These are phyloP conservation scores for Protonibea diacanthus DNA, from an alignment of 2,797 vertebrate genomes.

Conservation along the genomic window DNA sequence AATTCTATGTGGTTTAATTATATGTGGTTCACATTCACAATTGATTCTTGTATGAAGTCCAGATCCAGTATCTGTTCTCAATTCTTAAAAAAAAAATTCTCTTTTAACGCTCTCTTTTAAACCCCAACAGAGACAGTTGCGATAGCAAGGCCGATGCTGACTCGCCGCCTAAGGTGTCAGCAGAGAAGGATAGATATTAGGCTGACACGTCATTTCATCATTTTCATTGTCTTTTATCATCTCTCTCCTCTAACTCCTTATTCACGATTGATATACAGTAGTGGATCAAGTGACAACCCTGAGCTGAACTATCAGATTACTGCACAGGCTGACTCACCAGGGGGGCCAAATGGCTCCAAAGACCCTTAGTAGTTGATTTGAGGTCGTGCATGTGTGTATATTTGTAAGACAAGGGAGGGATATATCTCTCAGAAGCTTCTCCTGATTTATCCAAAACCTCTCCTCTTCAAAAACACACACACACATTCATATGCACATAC, in stretches of 20 bases:
- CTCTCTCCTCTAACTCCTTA: background rate
- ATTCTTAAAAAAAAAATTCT: constrained; percentile 45
- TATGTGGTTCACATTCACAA: background rate
- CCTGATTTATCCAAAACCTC: constrained; percentile 50
- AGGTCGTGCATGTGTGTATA: constrained; percentile 15
- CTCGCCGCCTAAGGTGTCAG: constrained; percentile 45
- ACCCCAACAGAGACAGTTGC: constrained; percentile 7
- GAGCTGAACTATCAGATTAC: constrained; percentile 49
- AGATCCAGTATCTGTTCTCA: constrained; percentile 37
- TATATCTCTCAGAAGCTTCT: constrained; percentile 31
- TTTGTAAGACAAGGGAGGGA: constrained; percentile 10
- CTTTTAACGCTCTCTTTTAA: constrained; percentile 14
- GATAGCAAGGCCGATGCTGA: constrained; percentile 29
- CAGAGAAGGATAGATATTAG: constrained; percentile 36
- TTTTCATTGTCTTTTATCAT: background rate
- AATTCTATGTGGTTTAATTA: background rate
- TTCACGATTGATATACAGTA: background rate
- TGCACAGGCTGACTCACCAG: constrained; percentile 39
- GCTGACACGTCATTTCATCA: constrained; percentile 45
- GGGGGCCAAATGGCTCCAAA: constrained; percentile 35
- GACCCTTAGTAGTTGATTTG: constrained; percentile 30
- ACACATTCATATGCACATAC: constrained; percentile 19
- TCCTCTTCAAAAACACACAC: constrained; percentile 22
- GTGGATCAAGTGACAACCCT: constrained; percentile 34
- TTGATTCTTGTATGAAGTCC: constrained; percentile 12